phyloP scores from a whole-genome alignment of 2,888 invertebrate genomes.

The Cephus rjabovi region DNA sequence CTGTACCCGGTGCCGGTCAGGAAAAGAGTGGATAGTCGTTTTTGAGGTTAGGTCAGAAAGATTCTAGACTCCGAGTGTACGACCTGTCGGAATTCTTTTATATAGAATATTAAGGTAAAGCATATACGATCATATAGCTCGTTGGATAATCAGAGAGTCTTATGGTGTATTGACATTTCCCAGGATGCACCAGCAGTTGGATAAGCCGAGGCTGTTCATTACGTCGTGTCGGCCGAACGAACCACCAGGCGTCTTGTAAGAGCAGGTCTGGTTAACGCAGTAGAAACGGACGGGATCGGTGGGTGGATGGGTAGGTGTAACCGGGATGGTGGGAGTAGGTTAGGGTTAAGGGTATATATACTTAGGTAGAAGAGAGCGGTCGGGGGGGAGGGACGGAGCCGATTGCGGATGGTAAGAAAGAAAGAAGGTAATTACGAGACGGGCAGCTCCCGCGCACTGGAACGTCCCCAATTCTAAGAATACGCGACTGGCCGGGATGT shows the following conservation, averaged over 20 bases:
- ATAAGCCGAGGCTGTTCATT: conserved; percentile 2
- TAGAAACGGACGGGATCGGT: not conserved
- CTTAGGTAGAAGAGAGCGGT: not conserved
- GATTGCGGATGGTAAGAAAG: conserved; percentile 40
- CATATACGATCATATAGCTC: not conserved
- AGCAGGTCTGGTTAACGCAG: not conserved
- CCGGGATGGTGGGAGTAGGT: conserved; percentile 1
- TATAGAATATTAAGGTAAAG: not conserved
- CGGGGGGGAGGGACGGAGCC: conserved; percentile 10
- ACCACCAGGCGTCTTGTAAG: not conserved
- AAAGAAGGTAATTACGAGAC: conserved; percentile 64
- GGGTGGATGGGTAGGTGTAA: not conserved
- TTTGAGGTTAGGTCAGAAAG: not conserved
- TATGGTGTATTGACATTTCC: not conserved
- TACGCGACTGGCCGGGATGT: conserved; percentile 56
- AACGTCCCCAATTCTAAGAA: conserved; percentile 64
- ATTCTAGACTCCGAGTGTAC: not conserved
- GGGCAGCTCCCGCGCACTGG: conserved; percentile 61
- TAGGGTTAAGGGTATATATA: not conserved
- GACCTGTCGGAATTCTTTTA: not conserved
- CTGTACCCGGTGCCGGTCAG: not conserved
- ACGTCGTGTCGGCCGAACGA: not conserved
- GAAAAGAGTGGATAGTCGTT: not conserved
- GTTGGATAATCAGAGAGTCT: not conserved
- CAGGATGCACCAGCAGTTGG: not conserved